Base-by-base conservation (phyloP, 2,797 vertebrate genomes). In the Micropoecilia bifurca region DNA sequence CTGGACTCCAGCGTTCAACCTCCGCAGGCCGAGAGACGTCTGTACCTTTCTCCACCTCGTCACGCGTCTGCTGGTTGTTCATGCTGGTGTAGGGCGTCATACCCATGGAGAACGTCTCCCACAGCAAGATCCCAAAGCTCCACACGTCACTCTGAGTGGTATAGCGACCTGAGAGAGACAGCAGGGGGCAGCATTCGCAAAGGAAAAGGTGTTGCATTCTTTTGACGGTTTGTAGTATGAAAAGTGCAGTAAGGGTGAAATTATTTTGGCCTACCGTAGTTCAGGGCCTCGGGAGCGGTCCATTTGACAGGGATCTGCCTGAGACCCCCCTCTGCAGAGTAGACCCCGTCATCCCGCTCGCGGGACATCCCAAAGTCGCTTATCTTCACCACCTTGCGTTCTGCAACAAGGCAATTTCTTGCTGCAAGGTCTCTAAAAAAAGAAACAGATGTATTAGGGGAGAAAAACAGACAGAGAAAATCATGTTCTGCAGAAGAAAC, bases 291-390 rank as follows among this genome's bases (percentile, higher is more conserved):
- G 0, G 98, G 98, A 0, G 98, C 97, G 0, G 98, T 99, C 98
- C 98, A 99, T 90, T 99, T 99, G 84, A 99, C 97, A 0, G 98
- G 98, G 80, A 99, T 96, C 92, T 99, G 98, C 91, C 95, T 96
- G 94, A 98, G 96, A 47, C 97, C 95, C 0, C 97, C 97, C 0
- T 97, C 96, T 74, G 97, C 95, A 2, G 97, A 97, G 1, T 99
- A 99, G 71, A 99, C 72, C 0, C 98, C 98, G 0, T 98, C 97
- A 2, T 97, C 96, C 76, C 97, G 95, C 87, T 99, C 96, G 36
- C 98, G 97, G 2, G 98, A 99, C 98, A 99, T 99, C 79, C 98
- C 98, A 3, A 99, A 99, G 92, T 99, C 98, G 6, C 98, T 99
- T 94, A 99, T 99, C 93, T 99, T 99, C 89, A 99, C 95, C 18